These are phyloP conservation scores for Argyresthia goedartella DNA, from an alignment of 2,888 invertebrate genomes.

Conservation along the genomic window DNA sequence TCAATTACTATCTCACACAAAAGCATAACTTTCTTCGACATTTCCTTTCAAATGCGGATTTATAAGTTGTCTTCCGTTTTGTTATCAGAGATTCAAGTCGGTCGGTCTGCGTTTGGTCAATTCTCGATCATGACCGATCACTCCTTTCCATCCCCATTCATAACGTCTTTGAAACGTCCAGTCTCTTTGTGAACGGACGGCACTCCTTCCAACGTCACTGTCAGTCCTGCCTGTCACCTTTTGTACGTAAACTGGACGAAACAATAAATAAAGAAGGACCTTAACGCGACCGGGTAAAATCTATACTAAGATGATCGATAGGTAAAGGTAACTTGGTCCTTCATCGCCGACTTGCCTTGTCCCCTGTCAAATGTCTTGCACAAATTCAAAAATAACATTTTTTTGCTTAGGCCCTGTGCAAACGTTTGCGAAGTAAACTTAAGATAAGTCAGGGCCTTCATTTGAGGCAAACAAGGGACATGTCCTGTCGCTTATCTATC, in stretches of 20 bases:
- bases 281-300: background rate
- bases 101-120: constrained; percentile 24
- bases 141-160: constrained; percentile 63
- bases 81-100: too few species aligned
- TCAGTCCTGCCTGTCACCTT: constrained; percentile 50
- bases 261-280: background rate
- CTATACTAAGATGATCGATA: background rate
- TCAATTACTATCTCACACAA: background rate
- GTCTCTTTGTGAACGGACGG: constrained; percentile 35
- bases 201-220: constrained; percentile 45
- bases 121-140: constrained; percentile 39
- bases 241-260: constrained; percentile 25
- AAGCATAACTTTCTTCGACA: constrained; percentile 19
- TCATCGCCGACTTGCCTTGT: constrained; percentile 37
- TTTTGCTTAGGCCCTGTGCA: constrained; percentile 56
- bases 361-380: constrained; percentile 68
- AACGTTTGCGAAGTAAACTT: constrained; percentile 27
- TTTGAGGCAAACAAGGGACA: constrained; percentile 61
- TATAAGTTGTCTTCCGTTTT: constrained; percentile 21
- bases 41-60: constrained; percentile 28
- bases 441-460: constrained; percentile 61
- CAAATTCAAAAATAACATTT: constrained; percentile 69
- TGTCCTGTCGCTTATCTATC: constrained; percentile 53
- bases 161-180: constrained; percentile 58
- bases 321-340: constrained; percentile 7